Evolutionary conservation across 2,113 vertebrate species (phyloP), one percentile per base, ranked within the genome.

Genomic region (Dasyprocta punctata): DNA sequence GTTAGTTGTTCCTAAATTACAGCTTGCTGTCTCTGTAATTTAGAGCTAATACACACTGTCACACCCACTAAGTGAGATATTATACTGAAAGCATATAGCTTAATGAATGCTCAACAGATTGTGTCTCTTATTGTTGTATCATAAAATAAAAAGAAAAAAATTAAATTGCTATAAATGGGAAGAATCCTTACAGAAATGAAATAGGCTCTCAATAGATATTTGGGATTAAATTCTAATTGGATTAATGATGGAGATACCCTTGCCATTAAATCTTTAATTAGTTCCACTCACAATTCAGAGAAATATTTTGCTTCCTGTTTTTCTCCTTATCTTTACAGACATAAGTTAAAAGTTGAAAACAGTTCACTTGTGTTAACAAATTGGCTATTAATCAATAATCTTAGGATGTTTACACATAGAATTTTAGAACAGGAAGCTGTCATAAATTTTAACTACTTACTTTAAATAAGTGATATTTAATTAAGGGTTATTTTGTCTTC

Each of bases 301-400:
- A 93, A 89, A 60, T 78, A 5, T 89, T 90, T 96, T 93, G 24
- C 60, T 90, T 85, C 20, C 41, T 49, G 44, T 16, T 91, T 78
- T 58, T 89, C 44, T 75, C 10, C 54, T 47, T 86, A 1, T 91
- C 13, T 36, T 94, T 58, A 84, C 11, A 86, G 56, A 13, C 4
- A 56, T 38, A 41, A 86, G 71, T n/a, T 82, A 61, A 52, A 16
- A 56, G 16, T 33, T 71, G 28, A 44, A 90, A 56, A 49, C 36
- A 52, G 8, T 5, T 61, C 20, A 22, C 24, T 60, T 67, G 36
- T 24, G 22, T 54, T 41, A 73, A 38, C 26, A 90, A 20, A 63
- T 33, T 28, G 33, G 12, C 58, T n/a, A 19, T 52, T 36, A 69
- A 58, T 75, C 65, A 75, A 69, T 69, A 95, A 26, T 75, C 22